Conservation (phyloP, 1,140 invertebrate species). For the Drosophila repleta region DNA sequence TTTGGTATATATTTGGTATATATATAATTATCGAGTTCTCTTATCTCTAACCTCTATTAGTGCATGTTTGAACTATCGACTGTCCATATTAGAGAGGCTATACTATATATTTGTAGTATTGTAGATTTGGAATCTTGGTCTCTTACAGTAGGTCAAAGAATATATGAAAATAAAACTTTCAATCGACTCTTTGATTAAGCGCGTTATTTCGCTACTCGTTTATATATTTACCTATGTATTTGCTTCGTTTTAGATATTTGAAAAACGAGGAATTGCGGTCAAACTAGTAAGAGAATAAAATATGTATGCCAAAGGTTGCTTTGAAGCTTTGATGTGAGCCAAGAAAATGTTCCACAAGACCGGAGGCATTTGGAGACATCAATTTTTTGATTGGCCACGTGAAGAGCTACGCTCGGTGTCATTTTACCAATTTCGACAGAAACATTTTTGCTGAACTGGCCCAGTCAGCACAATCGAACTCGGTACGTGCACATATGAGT, state of each 20-base stretch:
- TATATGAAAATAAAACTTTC: too few species aligned
- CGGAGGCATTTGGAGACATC: constrained; percentile 15
- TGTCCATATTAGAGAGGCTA: too few species aligned
- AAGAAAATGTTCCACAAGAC: neutral
- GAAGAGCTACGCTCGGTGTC: constrained; percentile 2
- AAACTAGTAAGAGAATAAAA: constrained; percentile 7
- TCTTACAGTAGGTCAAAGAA: neutral
- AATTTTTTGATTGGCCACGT: constrained; percentile 11
- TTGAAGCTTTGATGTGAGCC: neutral
- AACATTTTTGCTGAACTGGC: constrained; percentile 1
- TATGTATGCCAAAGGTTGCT: constrained; percentile 23
- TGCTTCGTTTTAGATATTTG: constrained; percentile 7
- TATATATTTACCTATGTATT: neutral
- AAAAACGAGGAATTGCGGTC: neutral
- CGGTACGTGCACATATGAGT: constrained; percentile 2
- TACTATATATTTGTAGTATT: too few species aligned
- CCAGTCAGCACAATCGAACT: constrained; percentile 5
- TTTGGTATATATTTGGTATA: too few species aligned
- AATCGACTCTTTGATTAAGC: neutral
- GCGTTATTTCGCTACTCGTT: neutral
- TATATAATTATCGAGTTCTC: too few species aligned
- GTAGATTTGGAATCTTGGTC: too few species aligned
- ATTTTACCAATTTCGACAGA: constrained; percentile 12
- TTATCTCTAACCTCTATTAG: too few species aligned
- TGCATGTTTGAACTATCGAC: too few species aligned